Evolutionary conservation across 2,888 invertebrate species (phyloP), one percentile per base, ranked within the genome.

Genomic region (Copidosoma aretas): DNA sequence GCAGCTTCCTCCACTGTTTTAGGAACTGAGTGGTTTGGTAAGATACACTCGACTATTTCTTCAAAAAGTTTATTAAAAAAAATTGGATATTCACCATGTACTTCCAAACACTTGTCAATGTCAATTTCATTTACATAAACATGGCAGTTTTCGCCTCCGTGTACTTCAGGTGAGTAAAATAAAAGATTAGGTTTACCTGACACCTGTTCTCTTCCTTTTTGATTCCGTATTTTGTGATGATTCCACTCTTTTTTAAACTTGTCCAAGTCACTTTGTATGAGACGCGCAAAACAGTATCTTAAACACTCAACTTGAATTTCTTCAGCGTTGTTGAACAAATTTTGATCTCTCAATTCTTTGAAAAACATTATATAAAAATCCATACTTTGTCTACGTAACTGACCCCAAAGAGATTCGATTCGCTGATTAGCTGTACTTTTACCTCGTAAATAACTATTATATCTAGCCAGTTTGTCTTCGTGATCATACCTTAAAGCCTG

Each of bases 351-450:
- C 39, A 64, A 25, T 17, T 17, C 25, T 21, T 64, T 58, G 19
- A 58, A 64, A 25, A 58, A 41, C n/a, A 52, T 49, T 2, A 71
- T 68, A 46, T 61, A 71, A 62, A 68, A 68, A 43, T 66, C 66
- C 19, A 49, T 46, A 15, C 52, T 25, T 1, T 60, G 60, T 2
- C 43, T 51, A 41, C 67, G 54, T 32, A 69, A 19, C 46, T 67
- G 61, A 2, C 57, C 62, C 67, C 71, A 72, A 60, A 60, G 67
- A 43, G 66, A 56, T 56, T 70, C 69, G 10, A 72, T 69, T 0
- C 67, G 43, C n/a, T 70, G 70, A 60, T 70, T 70, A 10, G 60
- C 60, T 1, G 41, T 58, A 46, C 71, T 71, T 51, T 64, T 69
- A 1, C 64, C 64, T 57, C 60, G 63, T 12, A 71, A 43, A 52